Base-by-base conservation (phyloP, 2,113 vertebrate genomes). In the Tichodroma muraria region DNA sequence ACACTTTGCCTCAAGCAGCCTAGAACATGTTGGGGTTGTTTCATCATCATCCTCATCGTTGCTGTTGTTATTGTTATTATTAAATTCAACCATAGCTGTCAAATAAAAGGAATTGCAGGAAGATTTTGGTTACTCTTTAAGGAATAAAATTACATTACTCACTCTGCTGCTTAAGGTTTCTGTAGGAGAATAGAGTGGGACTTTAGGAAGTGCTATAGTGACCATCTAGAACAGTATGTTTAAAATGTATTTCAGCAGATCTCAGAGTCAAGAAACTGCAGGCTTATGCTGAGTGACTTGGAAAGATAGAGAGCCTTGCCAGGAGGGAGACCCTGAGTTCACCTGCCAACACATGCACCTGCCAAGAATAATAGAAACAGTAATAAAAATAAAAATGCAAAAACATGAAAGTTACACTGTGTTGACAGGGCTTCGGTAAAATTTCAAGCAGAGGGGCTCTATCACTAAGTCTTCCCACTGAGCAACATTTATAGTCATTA, bases 401-500 rank as follows among this genome's bases (percentile, higher is more conserved):
- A 93, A 81, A 18, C 63, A 31, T 78, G 64, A 40, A 92, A 89
- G 81, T 72, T 88, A 91, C 70, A 72, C 75, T 64, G 64, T 95
- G 75, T 66, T 95, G 94, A 95, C 91, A 94, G 52, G 79, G 81
- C 71, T 93, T 86, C 44, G 0, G 94, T 83, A 91, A 90, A 94
- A 96, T 85, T 91, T 96, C 96, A 84, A 96, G 88, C 86, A 93
- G 86, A 96, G 85, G 79, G 60, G 53, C 63, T 95, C 92, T 89
- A 79, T 89, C 94, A 88, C 84, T 66, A 84, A 84, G 93, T 94
- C 92, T 96, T 97, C 97, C 96, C 89, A 96, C 96, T 94, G 96
- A 96, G 97, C 87, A 93, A 95, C 97, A 97, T 98, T 98, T 97
- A 97, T 47, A 97, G 96, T 97, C 97, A 97, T 97, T 97, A 97